These are phyloP conservation scores for Strix uralensis DNA, from an alignment of 2,113 vertebrate genomes.

Conservation along the genomic window DNA sequence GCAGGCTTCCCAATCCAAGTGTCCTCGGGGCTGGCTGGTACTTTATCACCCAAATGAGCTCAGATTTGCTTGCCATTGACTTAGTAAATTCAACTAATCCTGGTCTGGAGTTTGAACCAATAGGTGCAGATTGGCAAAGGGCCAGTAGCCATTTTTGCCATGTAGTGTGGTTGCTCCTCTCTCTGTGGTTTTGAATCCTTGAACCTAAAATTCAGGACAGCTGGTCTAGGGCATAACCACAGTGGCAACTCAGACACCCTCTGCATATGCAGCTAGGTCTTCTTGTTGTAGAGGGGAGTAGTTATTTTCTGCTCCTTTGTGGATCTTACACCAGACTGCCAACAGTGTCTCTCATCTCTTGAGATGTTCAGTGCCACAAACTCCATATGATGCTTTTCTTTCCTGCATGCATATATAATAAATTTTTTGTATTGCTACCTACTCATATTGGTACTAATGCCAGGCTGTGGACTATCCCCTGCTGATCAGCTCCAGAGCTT, in stretches of 20 bases:
- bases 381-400: not conserved
- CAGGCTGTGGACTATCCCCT: not conserved
- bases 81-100: not conserved
- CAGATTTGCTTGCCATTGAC: not conserved
- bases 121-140: not conserved
- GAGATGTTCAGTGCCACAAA: not conserved
- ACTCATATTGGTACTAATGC: not conserved
- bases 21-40: not conserved
- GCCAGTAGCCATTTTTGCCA: not conserved
- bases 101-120: not conserved
- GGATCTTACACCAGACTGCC: not conserved
- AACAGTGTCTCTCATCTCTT: not conserved
- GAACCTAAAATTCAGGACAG: not conserved
- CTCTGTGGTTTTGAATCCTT: not conserved
- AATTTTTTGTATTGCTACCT: not conserved
- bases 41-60: not conserved
- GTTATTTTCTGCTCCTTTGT: not conserved
- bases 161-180: not conserved
- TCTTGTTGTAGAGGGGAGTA: not conserved
- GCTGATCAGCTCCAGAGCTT: not conserved
- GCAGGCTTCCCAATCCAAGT: not conserved
- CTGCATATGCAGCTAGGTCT: not conserved
- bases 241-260: not conserved
- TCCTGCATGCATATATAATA: not conserved
- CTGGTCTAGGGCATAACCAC: not conserved